Evolutionary conservation across 2,888 invertebrate genomes (phyloP), one percentile per base, ranked within the genome.

Genomic region (Rotaria macrura): DNA sequence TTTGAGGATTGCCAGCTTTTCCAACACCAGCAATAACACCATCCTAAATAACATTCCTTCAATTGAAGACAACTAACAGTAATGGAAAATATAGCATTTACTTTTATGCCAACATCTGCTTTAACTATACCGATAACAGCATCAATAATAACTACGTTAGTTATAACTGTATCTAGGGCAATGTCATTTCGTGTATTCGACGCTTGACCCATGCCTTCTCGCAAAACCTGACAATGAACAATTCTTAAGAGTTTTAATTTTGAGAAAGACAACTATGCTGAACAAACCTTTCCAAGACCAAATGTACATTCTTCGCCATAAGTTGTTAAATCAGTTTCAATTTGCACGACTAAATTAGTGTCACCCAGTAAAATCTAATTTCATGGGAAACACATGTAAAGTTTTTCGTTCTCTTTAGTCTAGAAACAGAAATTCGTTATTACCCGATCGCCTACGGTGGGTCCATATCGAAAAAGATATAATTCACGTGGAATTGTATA

Each of bases 271-370:
- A 47, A 34, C n/a, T n/a, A n/a, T n/a, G n/a, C n/a, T 40, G n/a
- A 20, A 47, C 47, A 84, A 87, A 89, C 90, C 88, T 90, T 90
- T 55, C 90, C 90, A n/a, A 90, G 89, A 4, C 90, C 90, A 87
- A 90, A 90, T 85, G 90, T 90, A 72, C 89, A 89, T 87, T 90
- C 90, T 57, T 90, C 90, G 7, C 90, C 90, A 87, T 90, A 90
- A 4, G 88, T 87, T 9, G 89, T 89, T 84, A 87, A 89, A 87
- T 90, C 90, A 85, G 88, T 88, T 87, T 90, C 90, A 4, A 90
- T 89, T 87, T 90, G 90, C 49, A 90, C 87, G 0, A 89, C 85
- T 40, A 90, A 87, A 74, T 88, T 88, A 0, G 89, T 90, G 86
- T 90, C 87, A 38, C 52, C 85, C 55, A 85, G 85, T n/a, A 74